These are phyloP conservation scores for Ara ararauna DNA, from an alignment of 2,797 vertebrate species.

Conservation along the genomic window DNA sequence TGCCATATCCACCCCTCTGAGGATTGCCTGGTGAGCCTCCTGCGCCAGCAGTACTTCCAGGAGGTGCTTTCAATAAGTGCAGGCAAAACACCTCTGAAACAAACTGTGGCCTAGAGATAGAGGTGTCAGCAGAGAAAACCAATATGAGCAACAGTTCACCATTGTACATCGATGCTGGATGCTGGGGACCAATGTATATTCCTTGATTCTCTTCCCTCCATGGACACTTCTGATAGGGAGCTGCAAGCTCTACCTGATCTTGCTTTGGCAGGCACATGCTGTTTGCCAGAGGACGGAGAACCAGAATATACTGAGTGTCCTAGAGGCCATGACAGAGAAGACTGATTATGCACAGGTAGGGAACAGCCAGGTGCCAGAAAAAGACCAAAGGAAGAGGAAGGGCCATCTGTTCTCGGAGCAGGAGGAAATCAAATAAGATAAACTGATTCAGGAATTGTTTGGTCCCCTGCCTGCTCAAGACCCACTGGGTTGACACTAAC, in stretches of 20 bases:
- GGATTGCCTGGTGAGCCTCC: background rate
- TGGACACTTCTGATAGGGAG: background rate
- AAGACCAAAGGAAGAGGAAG: background rate
- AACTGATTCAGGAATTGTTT: background rate
- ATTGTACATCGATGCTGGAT: fast-evolving
- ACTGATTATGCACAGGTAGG: background rate
- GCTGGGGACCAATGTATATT: background rate
- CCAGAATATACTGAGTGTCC: background rate
- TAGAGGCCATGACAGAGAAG: background rate
- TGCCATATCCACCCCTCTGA: background rate
- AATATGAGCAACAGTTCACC: background rate
- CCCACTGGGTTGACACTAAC: background rate
- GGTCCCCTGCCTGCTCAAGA: background rate
- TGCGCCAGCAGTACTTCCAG: background rate
- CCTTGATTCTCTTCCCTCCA: background rate
- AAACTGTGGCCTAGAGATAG: background rate
- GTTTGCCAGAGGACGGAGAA: background rate
- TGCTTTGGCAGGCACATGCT: background rate
- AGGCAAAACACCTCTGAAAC: background rate
- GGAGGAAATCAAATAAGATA: background rate
- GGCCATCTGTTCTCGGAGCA: background rate
- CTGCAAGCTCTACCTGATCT: background rate
- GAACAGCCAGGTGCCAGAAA: background rate
- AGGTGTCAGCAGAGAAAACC: background rate
- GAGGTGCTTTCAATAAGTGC: background rate